A percentile compares a stretch with the other conserved stretches of the same genome.
These are phyloP conservation scores for Spondyliosoma cantharus DNA, from an alignment of 2,797 vertebrate species.

Conservation along the genomic window DNA sequence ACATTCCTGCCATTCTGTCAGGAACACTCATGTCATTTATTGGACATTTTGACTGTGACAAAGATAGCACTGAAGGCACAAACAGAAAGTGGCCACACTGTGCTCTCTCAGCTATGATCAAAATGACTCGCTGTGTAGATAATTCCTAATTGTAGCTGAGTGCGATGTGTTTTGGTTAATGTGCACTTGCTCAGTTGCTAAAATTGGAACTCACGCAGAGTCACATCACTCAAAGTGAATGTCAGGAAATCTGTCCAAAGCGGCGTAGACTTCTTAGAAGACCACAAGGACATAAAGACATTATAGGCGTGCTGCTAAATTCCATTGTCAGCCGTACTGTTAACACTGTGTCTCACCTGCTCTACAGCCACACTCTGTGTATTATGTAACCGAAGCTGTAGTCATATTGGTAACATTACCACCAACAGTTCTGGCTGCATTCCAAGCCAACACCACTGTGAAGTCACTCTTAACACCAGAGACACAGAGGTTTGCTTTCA, in stretches of 20 bases:
- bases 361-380: neutral
- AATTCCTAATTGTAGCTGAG: neutral
- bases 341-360: neutral
- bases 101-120: neutral
- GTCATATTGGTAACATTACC: neutral
- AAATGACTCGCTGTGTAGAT: neutral
- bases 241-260: conserved; percentile 9
- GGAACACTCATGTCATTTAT: conserved; percentile 14
- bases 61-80: conserved; percentile 10
- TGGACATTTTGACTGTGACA: neutral
- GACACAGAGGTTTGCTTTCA: conserved; percentile 48
- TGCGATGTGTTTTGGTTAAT: neutral
- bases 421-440: conserved; percentile 20
- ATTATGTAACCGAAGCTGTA: conserved; percentile 25
- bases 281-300: conserved; percentile 1
- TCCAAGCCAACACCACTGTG: neutral
- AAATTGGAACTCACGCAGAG: neutral
- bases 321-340: neutral
- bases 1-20: conserved; percentile 18
- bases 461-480: conserved; percentile 37
- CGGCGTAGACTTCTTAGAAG: neutral
- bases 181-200: neutral
- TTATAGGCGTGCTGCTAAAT: neutral
- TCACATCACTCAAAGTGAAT: neutral
- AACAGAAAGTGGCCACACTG: neutral